phyloP scores from a whole-genome alignment of 2,797 vertebrate genomes.

The Sebastolobus altivelis region DNA sequence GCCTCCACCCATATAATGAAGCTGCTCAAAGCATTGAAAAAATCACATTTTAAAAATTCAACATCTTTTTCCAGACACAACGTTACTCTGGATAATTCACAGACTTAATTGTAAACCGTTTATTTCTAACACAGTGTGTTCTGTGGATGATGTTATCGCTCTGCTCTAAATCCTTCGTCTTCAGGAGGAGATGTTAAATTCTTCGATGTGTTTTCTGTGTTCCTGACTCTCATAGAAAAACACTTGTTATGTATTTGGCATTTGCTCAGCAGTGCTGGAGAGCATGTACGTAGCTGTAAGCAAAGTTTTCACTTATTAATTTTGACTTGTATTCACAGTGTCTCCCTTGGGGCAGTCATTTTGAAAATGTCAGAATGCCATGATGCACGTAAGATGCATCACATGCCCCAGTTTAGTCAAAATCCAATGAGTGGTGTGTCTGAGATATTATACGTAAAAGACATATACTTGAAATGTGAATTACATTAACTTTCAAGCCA shows the following conservation, averaged over 20 bases:
- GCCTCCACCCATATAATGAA: not conserved
- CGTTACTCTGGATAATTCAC: not conserved
- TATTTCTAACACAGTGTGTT: not conserved
- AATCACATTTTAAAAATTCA: not conserved
- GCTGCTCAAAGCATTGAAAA: constrained; percentile 1
- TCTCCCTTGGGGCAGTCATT: constrained; percentile 42
- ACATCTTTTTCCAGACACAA: not conserved
- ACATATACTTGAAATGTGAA: not conserved
- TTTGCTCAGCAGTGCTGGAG: constrained; percentile 35
- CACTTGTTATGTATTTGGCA: constrained; percentile 36
- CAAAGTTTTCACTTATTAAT: constrained; percentile 50
- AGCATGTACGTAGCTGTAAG: constrained; percentile 40
- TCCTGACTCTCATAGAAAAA: not conserved
- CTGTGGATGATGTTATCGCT: not conserved
- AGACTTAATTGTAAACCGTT: not conserved
- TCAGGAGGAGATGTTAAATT: not conserved
- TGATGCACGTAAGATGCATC: constrained; percentile 46
- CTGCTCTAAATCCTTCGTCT: not conserved
- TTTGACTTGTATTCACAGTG: constrained; percentile 47
- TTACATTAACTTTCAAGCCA: not conserved
- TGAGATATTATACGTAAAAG: not conserved
- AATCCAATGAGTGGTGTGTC: constrained; percentile 10
- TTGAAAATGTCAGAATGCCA: constrained; percentile 62
- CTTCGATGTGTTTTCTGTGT: constrained; percentile 8
- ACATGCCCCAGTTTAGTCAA: constrained; percentile 54